Evolutionary conservation across 2,888 invertebrate genomes (phyloP).

Genomic region (Tromatobia lineatoria): DNA sequence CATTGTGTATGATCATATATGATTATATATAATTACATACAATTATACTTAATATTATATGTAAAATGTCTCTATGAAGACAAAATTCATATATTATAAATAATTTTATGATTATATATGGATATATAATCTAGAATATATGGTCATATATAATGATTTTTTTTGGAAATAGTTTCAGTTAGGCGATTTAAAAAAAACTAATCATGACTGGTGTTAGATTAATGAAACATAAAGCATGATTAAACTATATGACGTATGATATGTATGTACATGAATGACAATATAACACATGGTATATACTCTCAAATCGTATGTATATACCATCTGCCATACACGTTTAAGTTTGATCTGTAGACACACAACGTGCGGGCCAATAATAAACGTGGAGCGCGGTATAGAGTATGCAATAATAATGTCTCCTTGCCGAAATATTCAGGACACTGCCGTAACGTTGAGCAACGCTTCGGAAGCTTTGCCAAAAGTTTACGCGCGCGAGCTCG

Average conservation of each 20-base stretch:
- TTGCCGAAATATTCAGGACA: slow-evolving; percentile 82
- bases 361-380: slow-evolving; percentile 84
- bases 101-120: too few relatives aligned
- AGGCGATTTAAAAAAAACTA: slow-evolving; percentile 27
- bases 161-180: slow-evolving; percentile 45
- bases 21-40: too few relatives aligned
- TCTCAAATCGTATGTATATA: background rate
- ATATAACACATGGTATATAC: slow-evolving; percentile 20
- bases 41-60: too few relatives aligned
- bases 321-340: slow-evolving; percentile 9
- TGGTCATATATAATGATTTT: too few relatives aligned
- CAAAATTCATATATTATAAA: too few relatives aligned
- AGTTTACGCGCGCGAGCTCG: slow-evolving; percentile 63
- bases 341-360: slow-evolving; percentile 79
- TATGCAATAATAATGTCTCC: slow-evolving; percentile 82
- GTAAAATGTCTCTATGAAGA: too few relatives aligned
- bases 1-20: too few relatives aligned
- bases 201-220: slow-evolving; percentile 43
- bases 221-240: slow-evolving; percentile 58
- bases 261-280: slow-evolving; percentile 37
- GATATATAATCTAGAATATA: too few relatives aligned
- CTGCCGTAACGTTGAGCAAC: slow-evolving; percentile 79
- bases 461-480: slow-evolving; percentile 77
- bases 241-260: slow-evolving; percentile 47
- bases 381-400: slow-evolving; percentile 73